Evolutionary conservation across 2,888 invertebrate species (phyloP).

Genomic region (Eretmocerus hayati): DNA sequence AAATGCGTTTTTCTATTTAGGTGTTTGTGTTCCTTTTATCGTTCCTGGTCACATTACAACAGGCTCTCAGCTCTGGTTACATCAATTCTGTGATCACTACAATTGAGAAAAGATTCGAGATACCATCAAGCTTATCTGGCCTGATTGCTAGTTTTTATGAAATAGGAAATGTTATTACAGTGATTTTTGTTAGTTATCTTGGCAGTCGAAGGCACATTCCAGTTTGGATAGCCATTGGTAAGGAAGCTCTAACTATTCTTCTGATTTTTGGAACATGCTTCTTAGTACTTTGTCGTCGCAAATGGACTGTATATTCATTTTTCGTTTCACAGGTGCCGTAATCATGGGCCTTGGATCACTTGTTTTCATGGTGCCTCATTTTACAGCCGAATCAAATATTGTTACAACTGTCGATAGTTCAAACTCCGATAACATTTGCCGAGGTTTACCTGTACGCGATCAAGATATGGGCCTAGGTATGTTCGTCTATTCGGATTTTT

Average conservation of each 20-base stretch:
- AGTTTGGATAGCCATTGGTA: slow-evolving; percentile 88
- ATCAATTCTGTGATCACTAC: slow-evolving; percentile 95
- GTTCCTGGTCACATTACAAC: slow-evolving; percentile 83
- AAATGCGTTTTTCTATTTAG: slow-evolving; percentile 43
- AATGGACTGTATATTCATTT: background rate
- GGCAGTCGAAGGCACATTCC: slow-evolving; percentile 89
- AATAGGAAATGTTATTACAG: slow-evolving; percentile 91
- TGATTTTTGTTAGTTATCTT: slow-evolving; percentile 91
- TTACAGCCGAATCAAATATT: slow-evolving; percentile 73
- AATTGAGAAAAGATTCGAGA: slow-evolving; percentile 91
- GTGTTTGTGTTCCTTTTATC: slow-evolving; percentile 84
- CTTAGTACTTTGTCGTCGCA: background rate
- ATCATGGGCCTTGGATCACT: slow-evolving; percentile 91
- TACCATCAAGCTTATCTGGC: slow-evolving; percentile 87
- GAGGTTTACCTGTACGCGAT: slow-evolving; percentile 62
- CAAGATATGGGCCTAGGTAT: slow-evolving; percentile 65
- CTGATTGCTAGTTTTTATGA: slow-evolving; percentile 91
- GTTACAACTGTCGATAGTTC: slow-evolving; percentile 63
- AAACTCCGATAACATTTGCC: slow-evolving; percentile 72
- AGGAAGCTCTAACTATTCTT: no score
- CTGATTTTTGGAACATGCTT: background rate
- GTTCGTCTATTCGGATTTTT: no score
- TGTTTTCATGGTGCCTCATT: slow-evolving; percentile 89
- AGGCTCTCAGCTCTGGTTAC: slow-evolving; percentile 85
- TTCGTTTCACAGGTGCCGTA: slow-evolving; percentile 60